Percentiles rank a stretch among this genome's conserved stretches.
Conservation (phyloP, 2,113 vertebrate genomes). For the Xiphias gladius region DNA sequence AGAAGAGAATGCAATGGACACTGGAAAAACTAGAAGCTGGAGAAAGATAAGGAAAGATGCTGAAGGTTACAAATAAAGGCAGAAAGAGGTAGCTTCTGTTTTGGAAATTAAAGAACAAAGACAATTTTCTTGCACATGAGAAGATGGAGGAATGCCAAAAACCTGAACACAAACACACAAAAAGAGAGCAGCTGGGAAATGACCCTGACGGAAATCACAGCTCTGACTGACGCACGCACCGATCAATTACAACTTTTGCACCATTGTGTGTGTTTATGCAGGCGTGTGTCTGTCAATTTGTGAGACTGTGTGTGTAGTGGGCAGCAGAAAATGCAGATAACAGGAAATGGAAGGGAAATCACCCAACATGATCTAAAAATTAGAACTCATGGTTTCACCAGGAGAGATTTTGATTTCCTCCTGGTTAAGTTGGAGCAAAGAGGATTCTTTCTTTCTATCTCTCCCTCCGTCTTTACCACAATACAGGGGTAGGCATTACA, state of each 20-base stretch:
- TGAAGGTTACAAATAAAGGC: constrained; percentile 16
- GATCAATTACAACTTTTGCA: constrained; percentile 47
- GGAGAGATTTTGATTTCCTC: constrained; percentile 45
- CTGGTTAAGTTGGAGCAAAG: constrained; percentile 40
- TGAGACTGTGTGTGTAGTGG: constrained; percentile 8
- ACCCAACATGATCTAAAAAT: constrained; percentile 23
- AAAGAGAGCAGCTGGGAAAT: constrained; percentile 31
- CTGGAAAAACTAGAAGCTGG: background rate
- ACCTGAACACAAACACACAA: background rate
- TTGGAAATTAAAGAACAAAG: constrained; percentile 41
- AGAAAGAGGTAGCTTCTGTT: constrained; percentile 22
- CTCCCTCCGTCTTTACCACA: constrained; percentile 25
- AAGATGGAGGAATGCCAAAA: background rate
- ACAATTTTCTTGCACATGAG: constrained; percentile 4
- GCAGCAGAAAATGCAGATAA: constrained; percentile 31
- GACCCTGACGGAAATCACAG: constrained; percentile 57
- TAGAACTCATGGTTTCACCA: constrained; percentile 35
- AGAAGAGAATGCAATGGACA: background rate
- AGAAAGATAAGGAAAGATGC: background rate
- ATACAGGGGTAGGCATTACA: constrained; percentile 42
- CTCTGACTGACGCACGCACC: constrained; percentile 38
- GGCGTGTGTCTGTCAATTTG: constrained; percentile 16
- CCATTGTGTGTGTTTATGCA: constrained; percentile 16
- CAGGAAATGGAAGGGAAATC: constrained; percentile 55
- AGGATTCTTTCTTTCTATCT: constrained; percentile 6